Evolutionary conservation across 2,113 vertebrate species (phyloP).

Genomic region (Hirundichthys speculiger): DNA sequence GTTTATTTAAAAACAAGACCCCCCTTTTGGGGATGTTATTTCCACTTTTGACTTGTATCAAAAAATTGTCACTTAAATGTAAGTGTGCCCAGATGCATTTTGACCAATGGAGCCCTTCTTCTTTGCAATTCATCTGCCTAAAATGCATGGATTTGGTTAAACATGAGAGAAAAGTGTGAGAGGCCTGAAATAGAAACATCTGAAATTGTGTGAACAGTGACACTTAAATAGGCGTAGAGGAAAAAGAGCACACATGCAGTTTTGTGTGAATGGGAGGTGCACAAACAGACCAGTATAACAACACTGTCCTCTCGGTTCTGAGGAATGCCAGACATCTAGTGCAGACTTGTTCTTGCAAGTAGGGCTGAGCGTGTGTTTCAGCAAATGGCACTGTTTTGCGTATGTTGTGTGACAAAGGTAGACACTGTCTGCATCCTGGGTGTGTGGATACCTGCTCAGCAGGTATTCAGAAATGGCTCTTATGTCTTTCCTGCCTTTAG

Average conservation of each 20-base stretch:
- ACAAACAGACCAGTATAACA: neutral
- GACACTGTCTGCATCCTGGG: slow-evolving; percentile 11
- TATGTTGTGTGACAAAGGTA: slow-evolving; percentile 14
- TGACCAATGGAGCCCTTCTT: neutral
- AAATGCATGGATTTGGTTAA: too few relatives aligned
- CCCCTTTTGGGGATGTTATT: too few relatives aligned
- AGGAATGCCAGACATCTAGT: slow-evolving; percentile 57
- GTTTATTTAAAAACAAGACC: too few relatives aligned
- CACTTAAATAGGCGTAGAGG: neutral
- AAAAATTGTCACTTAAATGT: too few relatives aligned
- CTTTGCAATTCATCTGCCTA: neutral
- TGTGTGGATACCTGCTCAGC: slow-evolving; percentile 49
- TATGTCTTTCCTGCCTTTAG: neutral
- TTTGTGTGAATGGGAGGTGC: neutral
- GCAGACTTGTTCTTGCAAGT: slow-evolving; percentile 45
- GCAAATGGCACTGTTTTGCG: neutral
- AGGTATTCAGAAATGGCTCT: slow-evolving; percentile 16
- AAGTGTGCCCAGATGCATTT: neutral
- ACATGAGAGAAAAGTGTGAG: neutral
- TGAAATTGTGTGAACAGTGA: neutral
- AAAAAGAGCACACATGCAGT: neutral
- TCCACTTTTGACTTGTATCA: too few relatives aligned
- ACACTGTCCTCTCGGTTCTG: neutral
- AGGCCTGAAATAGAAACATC: neutral
- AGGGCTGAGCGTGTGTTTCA: neutral